Base-by-base conservation (phyloP, 2,113 vertebrate genomes). In the Sapajus apella region DNA sequence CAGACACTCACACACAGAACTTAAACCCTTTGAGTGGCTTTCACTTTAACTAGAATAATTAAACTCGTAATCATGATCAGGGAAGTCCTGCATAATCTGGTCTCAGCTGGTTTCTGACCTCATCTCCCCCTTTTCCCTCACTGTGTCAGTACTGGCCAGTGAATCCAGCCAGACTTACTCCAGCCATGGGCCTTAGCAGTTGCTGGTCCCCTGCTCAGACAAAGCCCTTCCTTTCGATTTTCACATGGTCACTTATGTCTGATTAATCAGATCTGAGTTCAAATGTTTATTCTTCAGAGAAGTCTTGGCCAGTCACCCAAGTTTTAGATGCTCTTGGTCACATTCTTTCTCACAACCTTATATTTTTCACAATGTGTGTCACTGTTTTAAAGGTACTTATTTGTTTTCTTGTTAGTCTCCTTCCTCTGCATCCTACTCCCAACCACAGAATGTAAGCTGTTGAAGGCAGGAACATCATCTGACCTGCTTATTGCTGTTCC, bases 281-380 rank as follows among this genome's bases (percentile, higher is more conserved):
- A 18, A 13, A 9, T 7, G 21, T 5, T 9, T 5, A 10, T 30
- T 40, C 21, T 18, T 50, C 50, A 10, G 21, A 43, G 82, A 77
- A 5, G 47, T 5, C 45, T 45, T 2, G 18, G 17, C 75, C 10
- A 2, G 30, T 20, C 11, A 11, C 7, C 5, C 0, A 14, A 2
- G 43, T 10, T 45, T 2, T n/a, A 40, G 47, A 88, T 16, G 35
- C 35, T 32, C 56, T 32, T 2, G 3, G 32, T 37, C 21, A 9
- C 3, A 27, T 35, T n/a, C 73, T 61, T 50, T 32, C 35, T 61
- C 8, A 2, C 13, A 30, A 4, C n/a, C 45, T 12, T 35, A 3
- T 13, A 8, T 18, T 52, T 37, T n/a, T 25, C 35, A 11, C 18
- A 10, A 2, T 32, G 3, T 3, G 9, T 13, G 3, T 56, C 40